Conservation (phyloP, 2,888 invertebrate species). For the Drosophila neotestacea region DNA sequence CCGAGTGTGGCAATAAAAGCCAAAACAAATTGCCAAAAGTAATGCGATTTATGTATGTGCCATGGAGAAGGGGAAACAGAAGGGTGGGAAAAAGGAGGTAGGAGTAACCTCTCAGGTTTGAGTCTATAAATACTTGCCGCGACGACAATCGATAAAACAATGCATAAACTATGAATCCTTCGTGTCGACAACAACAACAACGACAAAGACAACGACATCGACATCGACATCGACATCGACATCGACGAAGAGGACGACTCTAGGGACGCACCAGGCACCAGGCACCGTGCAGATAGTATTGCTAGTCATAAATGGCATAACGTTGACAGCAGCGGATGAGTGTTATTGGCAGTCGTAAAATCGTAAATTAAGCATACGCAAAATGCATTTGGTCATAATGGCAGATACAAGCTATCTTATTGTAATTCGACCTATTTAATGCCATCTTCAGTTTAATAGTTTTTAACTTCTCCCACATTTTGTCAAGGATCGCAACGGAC, state of each 20-base stretch:
- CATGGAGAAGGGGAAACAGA: slow-evolving; percentile 52
- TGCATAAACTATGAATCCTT: slow-evolving; percentile 77
- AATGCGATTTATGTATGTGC: slow-evolving; percentile 68
- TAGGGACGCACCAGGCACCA: slow-evolving; percentile 43
- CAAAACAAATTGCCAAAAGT: slow-evolving; percentile 66
- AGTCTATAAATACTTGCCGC: slow-evolving; percentile 25
- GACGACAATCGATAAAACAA: slow-evolving; percentile 84
- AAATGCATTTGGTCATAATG: slow-evolving; percentile 81
- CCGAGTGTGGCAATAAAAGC: slow-evolving; percentile 9
- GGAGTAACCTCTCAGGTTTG: neutral
- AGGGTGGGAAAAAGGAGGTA: neutral
- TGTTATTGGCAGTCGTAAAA: slow-evolving; percentile 53
- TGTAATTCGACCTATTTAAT: slow-evolving; percentile 51
- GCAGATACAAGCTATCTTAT: slow-evolving; percentile 75
- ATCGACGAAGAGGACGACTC: slow-evolving; percentile 15
- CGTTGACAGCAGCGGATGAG: slow-evolving; percentile 68
- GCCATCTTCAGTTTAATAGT: neutral
- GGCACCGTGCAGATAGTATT: slow-evolving; percentile 41
- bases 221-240: slow-evolving; percentile 28
- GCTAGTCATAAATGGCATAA: slow-evolving; percentile 69
- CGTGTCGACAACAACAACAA: slow-evolving; percentile 58
- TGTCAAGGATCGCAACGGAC: slow-evolving; percentile 88
- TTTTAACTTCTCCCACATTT: neutral
- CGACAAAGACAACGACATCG: slow-evolving; percentile 15
- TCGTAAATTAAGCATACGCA: slow-evolving; percentile 33